Evolutionary conservation across 1,140 invertebrate species (phyloP).

Genomic region (Lycorma delicatula): DNA sequence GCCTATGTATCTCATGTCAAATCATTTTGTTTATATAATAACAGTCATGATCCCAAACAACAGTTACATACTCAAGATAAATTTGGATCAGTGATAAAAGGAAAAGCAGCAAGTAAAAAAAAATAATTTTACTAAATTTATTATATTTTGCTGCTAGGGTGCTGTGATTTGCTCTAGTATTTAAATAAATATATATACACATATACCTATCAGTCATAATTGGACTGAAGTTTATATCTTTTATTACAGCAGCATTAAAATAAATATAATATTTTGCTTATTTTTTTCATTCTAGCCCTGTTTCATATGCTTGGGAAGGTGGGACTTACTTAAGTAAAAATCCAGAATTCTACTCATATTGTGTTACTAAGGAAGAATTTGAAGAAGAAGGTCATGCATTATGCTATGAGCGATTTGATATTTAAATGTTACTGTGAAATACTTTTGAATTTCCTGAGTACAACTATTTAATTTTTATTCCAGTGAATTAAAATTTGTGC

Average conservation of each 20-base stretch:
- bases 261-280: slow-evolving; percentile 2
- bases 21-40: no score
- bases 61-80: no score
- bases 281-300: slow-evolving; percentile 48
- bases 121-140: no score
- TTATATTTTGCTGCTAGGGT: slow-evolving; percentile 11
- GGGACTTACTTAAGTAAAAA: slow-evolving; percentile 66
- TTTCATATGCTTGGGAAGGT: slow-evolving; percentile 81
- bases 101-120: no score
- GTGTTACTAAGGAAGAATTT: slow-evolving; percentile 77
- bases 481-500: no score
- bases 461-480: no score
- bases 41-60: no score
- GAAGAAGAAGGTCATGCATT: slow-evolving; percentile 71
- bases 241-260: slow-evolving; percentile 16
- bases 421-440: no score
- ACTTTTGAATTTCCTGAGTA: no score
- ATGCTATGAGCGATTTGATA: slow-evolving; percentile 60
- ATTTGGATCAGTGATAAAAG: no score
- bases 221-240: slow-evolving; percentile 12
- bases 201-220: neutral
- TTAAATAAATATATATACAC: neutral
- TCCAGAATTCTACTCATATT: slow-evolving; percentile 58
- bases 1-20: no score
- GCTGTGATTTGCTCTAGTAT: neutral